These are phyloP conservation scores for Plagiodera versicolora DNA, from an alignment of 2,888 invertebrate species.

Conservation along the genomic window DNA sequence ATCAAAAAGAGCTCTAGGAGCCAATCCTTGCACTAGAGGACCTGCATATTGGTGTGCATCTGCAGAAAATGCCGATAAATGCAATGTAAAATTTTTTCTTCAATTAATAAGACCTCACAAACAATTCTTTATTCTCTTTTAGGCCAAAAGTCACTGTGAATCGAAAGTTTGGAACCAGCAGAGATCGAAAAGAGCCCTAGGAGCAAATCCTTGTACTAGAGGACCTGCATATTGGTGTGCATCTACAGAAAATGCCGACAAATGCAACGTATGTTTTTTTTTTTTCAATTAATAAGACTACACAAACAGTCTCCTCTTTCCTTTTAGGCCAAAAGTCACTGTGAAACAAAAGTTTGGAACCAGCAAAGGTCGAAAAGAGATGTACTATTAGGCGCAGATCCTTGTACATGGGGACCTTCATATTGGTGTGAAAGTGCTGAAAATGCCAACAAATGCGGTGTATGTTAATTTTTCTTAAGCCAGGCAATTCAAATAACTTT, in stretches of 20 bases:
- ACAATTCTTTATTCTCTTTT: background rate
- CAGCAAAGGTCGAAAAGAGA: conserved; percentile 16
- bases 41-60: conserved; percentile 77
- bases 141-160: conserved; percentile 21
- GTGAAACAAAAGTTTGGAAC: conserved; percentile 23
- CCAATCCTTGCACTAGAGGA: conserved; percentile 74
- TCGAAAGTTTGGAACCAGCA: conserved; percentile 12
- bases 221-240: conserved; percentile 82
- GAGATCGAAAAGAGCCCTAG: conserved; percentile 52
- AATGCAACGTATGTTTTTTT: conserved; percentile 43
- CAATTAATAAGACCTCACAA: background rate
- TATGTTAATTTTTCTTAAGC: background rate
- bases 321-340: too few relatives aligned
- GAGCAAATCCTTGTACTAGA: conserved; percentile 70
- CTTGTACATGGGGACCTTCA: conserved; percentile 74
- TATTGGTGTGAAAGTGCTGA: conserved; percentile 70
- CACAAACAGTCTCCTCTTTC: too few relatives aligned
- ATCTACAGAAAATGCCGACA: conserved; percentile 55
- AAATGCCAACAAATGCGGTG: conserved; percentile 53
- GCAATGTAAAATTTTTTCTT: conserved; percentile 28
- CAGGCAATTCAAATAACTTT: background rate
- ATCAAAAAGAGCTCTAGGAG: conserved; percentile 56
- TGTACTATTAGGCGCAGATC: conserved; percentile 56
- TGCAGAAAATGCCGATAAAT: conserved; percentile 48
- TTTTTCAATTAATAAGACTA: background rate